Conservation (phyloP, 2,113 vertebrate species). For the Cyanoramphus novaezelandiae region DNA sequence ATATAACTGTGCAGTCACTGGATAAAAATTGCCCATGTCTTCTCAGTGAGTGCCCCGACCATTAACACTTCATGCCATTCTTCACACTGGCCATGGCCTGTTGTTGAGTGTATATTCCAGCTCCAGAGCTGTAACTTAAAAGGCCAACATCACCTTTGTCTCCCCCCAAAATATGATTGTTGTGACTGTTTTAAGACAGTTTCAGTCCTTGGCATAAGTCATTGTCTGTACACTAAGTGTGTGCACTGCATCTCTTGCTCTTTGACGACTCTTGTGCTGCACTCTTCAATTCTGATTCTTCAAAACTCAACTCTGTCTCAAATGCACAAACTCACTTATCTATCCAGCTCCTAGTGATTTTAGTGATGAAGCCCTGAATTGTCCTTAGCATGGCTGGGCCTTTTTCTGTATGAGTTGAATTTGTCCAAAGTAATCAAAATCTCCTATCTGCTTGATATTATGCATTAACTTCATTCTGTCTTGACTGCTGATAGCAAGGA, state of each 20-base stretch:
- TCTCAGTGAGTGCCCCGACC: background rate
- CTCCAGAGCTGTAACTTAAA: background rate
- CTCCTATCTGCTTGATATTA: background rate
- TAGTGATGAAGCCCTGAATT: background rate
- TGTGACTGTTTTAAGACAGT: background rate
- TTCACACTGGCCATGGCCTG: rapidly evolving
- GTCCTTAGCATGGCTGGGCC: background rate
- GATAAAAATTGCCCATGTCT: background rate
- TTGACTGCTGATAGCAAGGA: background rate
- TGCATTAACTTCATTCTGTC: background rate
- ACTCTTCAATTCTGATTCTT: background rate
- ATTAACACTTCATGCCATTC: rapidly evolving
- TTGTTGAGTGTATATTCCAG: background rate
- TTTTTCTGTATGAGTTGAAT: background rate
- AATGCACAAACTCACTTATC: background rate
- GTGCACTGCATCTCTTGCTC: background rate
- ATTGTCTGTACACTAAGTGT: background rate
- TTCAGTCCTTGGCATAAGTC: background rate
- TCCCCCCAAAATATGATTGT: background rate
- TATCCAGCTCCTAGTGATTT: background rate
- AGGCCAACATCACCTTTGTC: background rate
- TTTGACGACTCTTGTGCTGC: background rate
- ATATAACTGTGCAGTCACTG: background rate
- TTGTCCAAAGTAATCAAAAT: background rate
- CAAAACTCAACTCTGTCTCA: background rate